Conservation (phyloP, 92 coral and sea anemone genomes). For the Porites evermanni region DNA sequence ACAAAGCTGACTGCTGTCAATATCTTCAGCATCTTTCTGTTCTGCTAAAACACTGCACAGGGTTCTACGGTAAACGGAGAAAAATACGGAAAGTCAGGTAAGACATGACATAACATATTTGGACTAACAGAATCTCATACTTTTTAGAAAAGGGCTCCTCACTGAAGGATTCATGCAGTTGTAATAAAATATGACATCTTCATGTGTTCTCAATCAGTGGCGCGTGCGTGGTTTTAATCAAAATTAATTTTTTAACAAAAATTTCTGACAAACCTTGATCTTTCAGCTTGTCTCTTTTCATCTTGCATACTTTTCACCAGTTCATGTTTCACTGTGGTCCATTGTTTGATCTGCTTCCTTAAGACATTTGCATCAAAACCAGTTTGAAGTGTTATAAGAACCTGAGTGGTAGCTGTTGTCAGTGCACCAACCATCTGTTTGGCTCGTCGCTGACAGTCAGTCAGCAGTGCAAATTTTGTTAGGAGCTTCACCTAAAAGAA, state of each 20-base stretch:
- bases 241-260: no score
- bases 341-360: slow-evolving; percentile 43
- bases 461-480: slow-evolving; percentile 74
- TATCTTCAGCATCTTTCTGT: slow-evolving; percentile 35
- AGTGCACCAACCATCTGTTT: slow-evolving; percentile 58
- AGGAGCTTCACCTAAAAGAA: slow-evolving; percentile 65
- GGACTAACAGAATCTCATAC: no score
- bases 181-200: no score
- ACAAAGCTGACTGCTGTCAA: slow-evolving; percentile 48
- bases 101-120: no score
- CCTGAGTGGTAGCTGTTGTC: slow-evolving; percentile 51
- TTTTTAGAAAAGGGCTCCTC: no score
- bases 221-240: no score
- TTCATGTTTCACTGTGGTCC: slow-evolving; percentile 69
- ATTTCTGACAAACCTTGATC: slow-evolving; percentile 20
- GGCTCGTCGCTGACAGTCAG: slow-evolving; percentile 86
- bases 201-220: no score
- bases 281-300: slow-evolving; percentile 38
- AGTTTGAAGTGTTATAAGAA: slow-evolving; percentile 24
- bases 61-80: slow-evolving; percentile 48
- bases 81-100: no score
- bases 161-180: no score
- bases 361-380: slow-evolving; percentile 8
- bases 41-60: slow-evolving; percentile 64
- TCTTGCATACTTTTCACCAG: slow-evolving; percentile 31